Evolutionary conservation across 2,888 invertebrate genomes (phyloP), one percentile per base, ranked within the genome.

Genomic region (Tyria jacobaeae): DNA sequence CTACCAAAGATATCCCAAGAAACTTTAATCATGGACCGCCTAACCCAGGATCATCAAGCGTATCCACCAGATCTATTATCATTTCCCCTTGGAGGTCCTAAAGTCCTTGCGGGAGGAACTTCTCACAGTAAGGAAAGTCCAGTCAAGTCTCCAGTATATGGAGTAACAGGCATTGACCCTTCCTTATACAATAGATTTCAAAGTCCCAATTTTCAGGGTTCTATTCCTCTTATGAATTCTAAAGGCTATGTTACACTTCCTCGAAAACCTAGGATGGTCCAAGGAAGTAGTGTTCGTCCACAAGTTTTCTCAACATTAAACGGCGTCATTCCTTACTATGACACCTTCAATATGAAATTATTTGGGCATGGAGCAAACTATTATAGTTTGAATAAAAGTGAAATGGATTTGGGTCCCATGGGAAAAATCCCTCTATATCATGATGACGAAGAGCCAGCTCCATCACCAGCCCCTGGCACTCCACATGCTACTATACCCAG

Each of bases 161-260:
- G 85, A n/a, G 84, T 88, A 0, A 80, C 85, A 2, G 71, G 85
- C 9, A 83, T 88, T 3, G 89, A 89, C 53, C 82, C 89, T 31
- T 76, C 81, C 5, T 50, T 89, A 37, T 90, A 90, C 66, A 88
- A 79, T 64, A 82, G 89, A 64, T 95, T 96, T 34, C 96, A 96
- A 69, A 96, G 95, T 12, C 96, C 96, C 1, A 96, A 95, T 71
- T 95, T 95, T 78, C 94, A 93, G 77, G 88, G 89, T 1, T 84
- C 89, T 7, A 94, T 94, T 0, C 95, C 96, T 15, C 90, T 96
- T 2, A 90, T 96, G 50, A 95, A 94, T 58, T 95, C 96, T 0
- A 96, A 96, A 77, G 96, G 97, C 0, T 98, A 97, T 87, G 97
- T 97, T n/a, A 98, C 98, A 7, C 96, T 98, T 64, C 98, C 98